Base-by-base conservation (phyloP, 2,113 vertebrate genomes). In the Macquaria australasica region DNA sequence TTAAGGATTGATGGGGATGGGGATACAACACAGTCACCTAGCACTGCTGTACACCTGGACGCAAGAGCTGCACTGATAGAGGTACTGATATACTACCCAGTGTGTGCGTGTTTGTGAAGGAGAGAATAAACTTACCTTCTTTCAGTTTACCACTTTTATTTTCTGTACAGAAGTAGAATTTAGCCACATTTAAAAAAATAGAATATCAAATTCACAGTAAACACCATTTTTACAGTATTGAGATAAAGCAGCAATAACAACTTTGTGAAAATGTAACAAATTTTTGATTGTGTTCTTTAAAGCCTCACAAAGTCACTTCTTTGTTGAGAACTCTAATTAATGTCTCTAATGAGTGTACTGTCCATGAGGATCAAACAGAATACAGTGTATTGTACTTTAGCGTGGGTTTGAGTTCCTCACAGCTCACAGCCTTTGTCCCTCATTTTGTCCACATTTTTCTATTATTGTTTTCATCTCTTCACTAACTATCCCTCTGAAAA, bases 1-100 rank as follows among this genome's bases (percentile, higher is more conserved):
- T 91, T 59, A 84, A 87, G 84, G 66, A 77, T 10, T 88, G 86
- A 87, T 71, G 62, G 70, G 62, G 67, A 88, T 88, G 93, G 91
- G 85, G 64, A 81, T 48, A 71, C 76, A 70, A 50, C 39, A 56
- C 41, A 25, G n/a, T 77, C 48, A 63, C 12, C 28, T 71, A 43
- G 73, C 63, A 20, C 84, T 64, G 68, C 79, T 45, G 56, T 55
- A 59, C 70, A 83, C 78, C 89, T 90, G 87, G 86, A 83, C n/a
- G 11, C 59, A 59, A 68, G 81, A 83, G 75, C 87, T 78, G n/a
- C 82, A 82, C 74, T 91, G 84, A 93, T 86, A 56, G 31, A 92
- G 90, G 92, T 92, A 91, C 55, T n/a, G 16, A 56, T 15, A 37
- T 23, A 12, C 43, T 43, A 34, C 34, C 2, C 34, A 3, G 34